These are phyloP conservation scores for Boloria euphrosyne DNA, from an alignment of 2,888 invertebrate genomes.

Conservation along the genomic window DNA sequence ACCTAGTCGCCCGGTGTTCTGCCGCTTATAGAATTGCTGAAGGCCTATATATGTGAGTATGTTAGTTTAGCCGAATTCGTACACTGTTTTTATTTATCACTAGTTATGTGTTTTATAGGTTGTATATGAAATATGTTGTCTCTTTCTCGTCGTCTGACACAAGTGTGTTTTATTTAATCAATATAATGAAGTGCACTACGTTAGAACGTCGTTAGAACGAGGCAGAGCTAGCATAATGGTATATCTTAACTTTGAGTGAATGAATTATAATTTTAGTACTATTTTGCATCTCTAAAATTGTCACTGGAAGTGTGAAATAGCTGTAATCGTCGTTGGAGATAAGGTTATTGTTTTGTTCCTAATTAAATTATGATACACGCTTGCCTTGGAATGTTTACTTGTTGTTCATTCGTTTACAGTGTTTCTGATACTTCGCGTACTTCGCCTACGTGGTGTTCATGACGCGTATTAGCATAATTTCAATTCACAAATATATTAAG, in stretches of 20 bases:
- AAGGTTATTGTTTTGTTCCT: slow-evolving; percentile 11
- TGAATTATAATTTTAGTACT: slow-evolving; percentile 3
- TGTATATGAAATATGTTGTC: slow-evolving; percentile 27
- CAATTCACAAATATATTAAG: no score
- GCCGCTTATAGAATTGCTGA: slow-evolving; percentile 33
- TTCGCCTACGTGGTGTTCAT: no score
- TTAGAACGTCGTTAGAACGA: slow-evolving; percentile 30
- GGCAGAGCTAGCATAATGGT: slow-evolving; percentile 24
- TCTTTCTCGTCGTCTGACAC: slow-evolving; percentile 31
- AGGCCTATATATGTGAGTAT: slow-evolving; percentile 36
- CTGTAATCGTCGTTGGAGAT: not conserved
- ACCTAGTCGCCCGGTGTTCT: slow-evolving; percentile 45
- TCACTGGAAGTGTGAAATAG: not conserved
- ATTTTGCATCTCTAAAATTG: not conserved
- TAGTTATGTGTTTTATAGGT: slow-evolving; percentile 12
- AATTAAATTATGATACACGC: slow-evolving; percentile 15
- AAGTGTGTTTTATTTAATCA: slow-evolving; percentile 29
- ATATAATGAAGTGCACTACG: slow-evolving; percentile 34
- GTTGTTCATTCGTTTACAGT: not conserved
- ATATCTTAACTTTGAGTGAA: slow-evolving; percentile 15
- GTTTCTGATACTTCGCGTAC: not conserved
- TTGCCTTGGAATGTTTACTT: not conserved
- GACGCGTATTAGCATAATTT: no score
- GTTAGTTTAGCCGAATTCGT: slow-evolving; percentile 23
- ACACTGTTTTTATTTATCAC: slow-evolving; percentile 10